These are phyloP conservation scores for Athalia circularis DNA, from an alignment of 2,888 invertebrate species.

Conservation along the genomic window DNA sequence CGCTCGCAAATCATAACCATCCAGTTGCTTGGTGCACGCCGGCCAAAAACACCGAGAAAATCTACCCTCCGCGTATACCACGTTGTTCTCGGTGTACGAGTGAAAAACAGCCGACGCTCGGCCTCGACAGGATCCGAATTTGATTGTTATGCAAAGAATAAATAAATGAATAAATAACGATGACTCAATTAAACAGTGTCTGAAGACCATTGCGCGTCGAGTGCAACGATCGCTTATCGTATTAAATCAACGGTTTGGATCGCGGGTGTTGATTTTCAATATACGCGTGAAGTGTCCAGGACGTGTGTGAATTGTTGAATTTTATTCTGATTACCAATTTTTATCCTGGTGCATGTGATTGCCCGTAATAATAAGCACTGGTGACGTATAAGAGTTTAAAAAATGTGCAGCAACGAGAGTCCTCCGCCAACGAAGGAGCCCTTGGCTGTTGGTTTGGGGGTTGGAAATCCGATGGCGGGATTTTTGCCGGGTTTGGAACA, in stretches of 20 bases:
- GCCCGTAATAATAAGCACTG: neutral
- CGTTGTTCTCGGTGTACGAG: neutral
- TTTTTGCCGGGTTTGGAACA: constrained; percentile 82
- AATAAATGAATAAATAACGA: no score
- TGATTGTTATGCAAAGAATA: neutral
- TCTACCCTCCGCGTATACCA: constrained; percentile 1
- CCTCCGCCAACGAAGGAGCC: constrained; percentile 67
- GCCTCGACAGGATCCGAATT: neutral
- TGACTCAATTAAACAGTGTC: no score
- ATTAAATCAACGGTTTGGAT: no score
- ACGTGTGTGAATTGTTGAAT: neutral
- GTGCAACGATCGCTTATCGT: no score
- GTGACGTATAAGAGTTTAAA: constrained; percentile 3
- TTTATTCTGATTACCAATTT: no score
- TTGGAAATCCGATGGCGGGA: constrained; percentile 66
- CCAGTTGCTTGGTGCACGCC: constrained; percentile 67
- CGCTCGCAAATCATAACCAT: constrained; percentile 67
- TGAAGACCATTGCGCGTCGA: no score
- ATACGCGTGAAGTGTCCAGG: neutral
- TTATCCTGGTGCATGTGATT: neutral
- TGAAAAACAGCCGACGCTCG: constrained; percentile 17
- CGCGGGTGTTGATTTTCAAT: no score
- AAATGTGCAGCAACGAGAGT: constrained; percentile 74
- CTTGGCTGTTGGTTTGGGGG: constrained; percentile 64
- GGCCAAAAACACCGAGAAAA: constrained; percentile 57